phyloP scores from a whole-genome alignment of 2,113 vertebrate species.

The Myrmophylax atrothorax region DNA sequence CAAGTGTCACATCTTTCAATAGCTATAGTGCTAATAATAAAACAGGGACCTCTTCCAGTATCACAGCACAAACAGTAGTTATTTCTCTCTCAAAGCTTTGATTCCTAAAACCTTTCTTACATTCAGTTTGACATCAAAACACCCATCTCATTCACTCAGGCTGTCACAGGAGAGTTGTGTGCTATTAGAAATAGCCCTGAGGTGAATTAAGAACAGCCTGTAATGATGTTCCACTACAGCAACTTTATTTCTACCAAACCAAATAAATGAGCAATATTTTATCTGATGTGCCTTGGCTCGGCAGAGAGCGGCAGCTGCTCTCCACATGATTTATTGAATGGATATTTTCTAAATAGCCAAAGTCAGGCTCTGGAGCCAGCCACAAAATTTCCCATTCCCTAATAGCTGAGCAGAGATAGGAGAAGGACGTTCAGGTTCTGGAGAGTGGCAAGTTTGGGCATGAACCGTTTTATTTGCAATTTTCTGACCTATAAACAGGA shows the following conservation, averaged over 20 bases:
- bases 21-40: conserved; percentile 21
- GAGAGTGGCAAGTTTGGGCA: not conserved
- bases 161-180: conserved; percentile 28
- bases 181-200: conserved; percentile 47
- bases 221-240: conserved; percentile 56
- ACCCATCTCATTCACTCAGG: conserved; percentile 57
- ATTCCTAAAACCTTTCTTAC: conserved; percentile 55
- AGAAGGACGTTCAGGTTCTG: not conserved
- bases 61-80: conserved; percentile 24
- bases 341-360: conserved; percentile 1
- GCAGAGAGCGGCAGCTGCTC: conserved; percentile 54
- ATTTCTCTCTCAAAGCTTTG: conserved; percentile 56
- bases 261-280: conserved; percentile 48
- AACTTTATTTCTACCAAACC: conserved; percentile 43
- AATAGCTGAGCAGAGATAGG: not conserved
- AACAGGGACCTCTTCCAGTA: conserved; percentile 28
- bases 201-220: conserved; percentile 57
- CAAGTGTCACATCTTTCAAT: conserved; percentile 29
- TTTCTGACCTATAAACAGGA: not conserved
- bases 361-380: not conserved
- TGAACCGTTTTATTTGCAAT: not conserved
- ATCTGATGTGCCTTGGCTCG: conserved; percentile 13
- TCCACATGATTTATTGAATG: conserved; percentile 27
- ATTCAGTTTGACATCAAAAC: conserved; percentile 51
- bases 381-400: not conserved